Evolutionary conservation across 2,113 vertebrate species (phyloP).

Genomic region (Triplophysa siluroides): DNA sequence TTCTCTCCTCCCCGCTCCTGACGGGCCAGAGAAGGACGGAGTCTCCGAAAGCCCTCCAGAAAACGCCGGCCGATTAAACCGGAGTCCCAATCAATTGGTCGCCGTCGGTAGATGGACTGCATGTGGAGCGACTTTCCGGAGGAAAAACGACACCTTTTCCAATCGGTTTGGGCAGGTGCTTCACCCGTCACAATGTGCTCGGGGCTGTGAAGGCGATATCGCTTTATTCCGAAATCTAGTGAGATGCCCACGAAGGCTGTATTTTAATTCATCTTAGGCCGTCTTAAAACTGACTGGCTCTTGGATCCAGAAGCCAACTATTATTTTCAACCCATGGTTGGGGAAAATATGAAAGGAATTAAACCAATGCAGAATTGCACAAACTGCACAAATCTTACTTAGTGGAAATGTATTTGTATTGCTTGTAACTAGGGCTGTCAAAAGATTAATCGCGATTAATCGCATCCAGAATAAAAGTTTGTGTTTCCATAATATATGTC

Average conservation of each 20-base stretch:
- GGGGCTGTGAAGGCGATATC: not conserved
- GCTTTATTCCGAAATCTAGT: not conserved
- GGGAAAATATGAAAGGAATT: no score
- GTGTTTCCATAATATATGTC: no score
- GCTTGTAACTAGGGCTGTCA: no score
- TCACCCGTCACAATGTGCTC: not conserved
- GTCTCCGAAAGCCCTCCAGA: slow-evolving; percentile 54
- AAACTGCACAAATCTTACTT: no score
- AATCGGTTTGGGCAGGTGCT: slow-evolving; percentile 16
- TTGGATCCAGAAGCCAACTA: no score
- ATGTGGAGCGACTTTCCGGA: slow-evolving; percentile 26
- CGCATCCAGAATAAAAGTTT: no score
- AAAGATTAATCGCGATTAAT: no score
- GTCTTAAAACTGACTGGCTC: no score
- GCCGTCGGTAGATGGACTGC: slow-evolving; percentile 38
- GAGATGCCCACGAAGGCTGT: not conserved
- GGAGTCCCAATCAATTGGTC: slow-evolving; percentile 53
- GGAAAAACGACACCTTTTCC: slow-evolving; percentile 13
- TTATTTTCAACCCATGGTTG: no score
- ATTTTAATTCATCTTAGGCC: not conserved
- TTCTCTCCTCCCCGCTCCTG: slow-evolving; percentile 52
- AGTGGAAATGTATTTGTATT: no score
- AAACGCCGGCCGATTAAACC: slow-evolving; percentile 49
- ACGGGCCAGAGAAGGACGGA: slow-evolving; percentile 46
- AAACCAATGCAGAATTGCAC: no score